Percentiles rank a stretch among this genome's conserved stretches.
Evolutionary conservation across 2,888 invertebrate genomes (phyloP).

Genomic region (Apamea sordens): DNA sequence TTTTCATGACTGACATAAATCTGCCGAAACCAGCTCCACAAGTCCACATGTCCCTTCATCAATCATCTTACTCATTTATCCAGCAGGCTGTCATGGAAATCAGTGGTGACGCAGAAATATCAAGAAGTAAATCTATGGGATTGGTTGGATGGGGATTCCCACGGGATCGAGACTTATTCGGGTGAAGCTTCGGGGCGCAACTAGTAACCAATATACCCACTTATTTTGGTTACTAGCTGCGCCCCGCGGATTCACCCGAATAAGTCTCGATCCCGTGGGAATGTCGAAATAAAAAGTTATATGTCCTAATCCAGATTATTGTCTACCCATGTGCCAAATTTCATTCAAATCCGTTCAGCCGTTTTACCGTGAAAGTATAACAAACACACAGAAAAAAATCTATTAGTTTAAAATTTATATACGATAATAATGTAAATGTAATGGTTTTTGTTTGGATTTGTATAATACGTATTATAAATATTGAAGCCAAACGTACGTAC

Average conservation of each 20-base stretch:
- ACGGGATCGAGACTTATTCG: no score
- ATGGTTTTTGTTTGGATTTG: neutral
- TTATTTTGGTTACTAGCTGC: no score
- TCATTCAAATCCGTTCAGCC: no score
- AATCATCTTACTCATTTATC: conserved; percentile 19
- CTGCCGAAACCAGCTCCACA: neutral
- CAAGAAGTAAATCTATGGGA: neutral
- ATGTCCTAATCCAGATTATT: no score
- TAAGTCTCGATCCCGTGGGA: no score
- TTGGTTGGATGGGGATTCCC: neutral
- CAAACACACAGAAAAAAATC: no score
- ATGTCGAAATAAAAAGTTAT: no score
- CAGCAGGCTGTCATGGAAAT: conserved; percentile 4
- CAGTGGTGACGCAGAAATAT: conserved; percentile 68
- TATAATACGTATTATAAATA: no score
- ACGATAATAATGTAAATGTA: neutral
- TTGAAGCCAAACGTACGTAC: neutral
- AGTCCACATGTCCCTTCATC: neutral
- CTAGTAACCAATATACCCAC: neutral
- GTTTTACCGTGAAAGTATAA: no score
- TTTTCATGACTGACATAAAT: conserved; percentile 5
- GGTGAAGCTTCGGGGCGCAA: neutral
- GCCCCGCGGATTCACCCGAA: no score
- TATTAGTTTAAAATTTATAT: neutral
- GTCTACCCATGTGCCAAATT: no score